Evolutionary conservation across 2,797 vertebrate species (phyloP), one percentile per base, ranked within the genome.

Genomic region (Siniperca obscura): DNA sequence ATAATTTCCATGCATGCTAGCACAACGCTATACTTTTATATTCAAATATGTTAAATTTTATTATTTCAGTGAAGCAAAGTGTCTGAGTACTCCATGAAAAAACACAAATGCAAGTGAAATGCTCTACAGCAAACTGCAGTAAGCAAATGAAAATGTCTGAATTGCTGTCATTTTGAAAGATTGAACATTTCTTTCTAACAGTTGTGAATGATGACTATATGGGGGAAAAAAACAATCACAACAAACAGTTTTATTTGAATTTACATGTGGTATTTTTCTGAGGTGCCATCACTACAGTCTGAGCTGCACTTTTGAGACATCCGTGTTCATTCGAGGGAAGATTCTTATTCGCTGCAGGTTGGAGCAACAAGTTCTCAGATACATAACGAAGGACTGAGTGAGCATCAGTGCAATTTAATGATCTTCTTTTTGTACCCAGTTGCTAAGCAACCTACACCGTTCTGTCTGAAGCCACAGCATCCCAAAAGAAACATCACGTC

Each of bases 381-480:
- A 80, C 84, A 85, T 87, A 87, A 82, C 76, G 61, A 85, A 90
- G 83, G 83, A 86, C 84, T 79, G 86, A 88, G 80, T 70, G 84
- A 93, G 92, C 84, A 93, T 94, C 90, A 89, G 86, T 87, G 89
- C 87, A 87, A 87, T 94, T 91, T 94, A 93, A 95, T 94, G 90
- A 94, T 94, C 89, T 86, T 85, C 91, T 93, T 87, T 93, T 92
- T 89, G 88, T 91, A 86, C 87, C 91, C 91, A 95, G 95, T 96
- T 96, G 95, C 95, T 94, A 91, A 92, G 96, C 95, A 95, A 96
- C 96, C 85, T 87, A 80, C 84, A 40, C 86, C 70, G 52, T 90
- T 91, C 81, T 84, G 83, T 90, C 89, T 92, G 84, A 92, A 94
- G 84, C 90, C 84, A 59, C n/a, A 68, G 74, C 65, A 64, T 94